Conservation (phyloP, 2,113 vertebrate genomes). For the Noturus placidus region DNA sequence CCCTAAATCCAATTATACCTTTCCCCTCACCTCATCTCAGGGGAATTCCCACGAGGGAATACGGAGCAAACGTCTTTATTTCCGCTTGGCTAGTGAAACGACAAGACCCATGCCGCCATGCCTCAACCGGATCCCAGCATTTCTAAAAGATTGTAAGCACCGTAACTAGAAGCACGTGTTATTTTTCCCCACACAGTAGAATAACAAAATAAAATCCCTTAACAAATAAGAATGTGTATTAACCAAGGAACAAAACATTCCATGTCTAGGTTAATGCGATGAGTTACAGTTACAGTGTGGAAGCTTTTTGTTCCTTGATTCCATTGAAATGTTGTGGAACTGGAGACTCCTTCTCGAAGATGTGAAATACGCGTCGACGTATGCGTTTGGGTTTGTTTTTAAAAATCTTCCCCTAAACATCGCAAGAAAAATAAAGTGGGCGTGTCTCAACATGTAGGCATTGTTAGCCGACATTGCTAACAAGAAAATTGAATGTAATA, state of each 20-base stretch:
- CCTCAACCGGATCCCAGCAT: not conserved
- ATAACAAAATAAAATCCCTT: too few species aligned
- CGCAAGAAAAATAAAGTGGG: not conserved
- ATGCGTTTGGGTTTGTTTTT: not conserved
- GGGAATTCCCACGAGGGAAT: conserved; percentile 15
- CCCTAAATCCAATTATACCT: conserved; percentile 63
- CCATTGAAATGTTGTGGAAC: not conserved
- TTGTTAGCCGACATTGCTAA: not conserved
- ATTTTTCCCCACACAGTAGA: not conserved
- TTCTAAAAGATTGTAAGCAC: not conserved
- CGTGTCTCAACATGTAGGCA: not conserved
- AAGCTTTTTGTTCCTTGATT: too few species aligned
- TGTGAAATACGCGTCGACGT: not conserved
- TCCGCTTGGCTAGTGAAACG: not conserved
- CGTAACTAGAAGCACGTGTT: not conserved
- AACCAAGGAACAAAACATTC: too few species aligned
- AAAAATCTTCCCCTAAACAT: too few species aligned
- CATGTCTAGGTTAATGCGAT: too few species aligned
- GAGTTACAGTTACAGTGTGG: too few species aligned
- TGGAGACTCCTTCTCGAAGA: not conserved
- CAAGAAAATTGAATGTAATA: not conserved
- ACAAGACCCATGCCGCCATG: not conserved
- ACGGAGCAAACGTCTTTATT: not conserved
- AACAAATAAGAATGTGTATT: too few species aligned
- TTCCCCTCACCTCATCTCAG: conserved; percentile 47